phyloP scores from a whole-genome alignment of 2,797 vertebrate species.

The Brotula barbata region DNA sequence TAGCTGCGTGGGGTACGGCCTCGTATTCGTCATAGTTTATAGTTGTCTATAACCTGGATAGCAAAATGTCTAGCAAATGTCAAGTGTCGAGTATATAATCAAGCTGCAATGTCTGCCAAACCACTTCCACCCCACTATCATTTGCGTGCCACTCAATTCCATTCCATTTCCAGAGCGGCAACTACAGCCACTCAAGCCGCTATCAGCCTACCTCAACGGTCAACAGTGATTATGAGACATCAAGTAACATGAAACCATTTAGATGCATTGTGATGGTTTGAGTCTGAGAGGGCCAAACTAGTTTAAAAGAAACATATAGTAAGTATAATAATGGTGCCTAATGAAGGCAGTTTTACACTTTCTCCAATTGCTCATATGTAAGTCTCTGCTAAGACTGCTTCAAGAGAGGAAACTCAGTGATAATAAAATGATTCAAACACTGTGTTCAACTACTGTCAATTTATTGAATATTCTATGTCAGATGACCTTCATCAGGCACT shows the following conservation, averaged over 20 bases:
- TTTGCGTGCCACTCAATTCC: not conserved
- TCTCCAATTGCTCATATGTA: not conserved
- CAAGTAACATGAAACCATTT: not conserved
- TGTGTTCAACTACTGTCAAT: not conserved
- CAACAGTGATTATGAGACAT: too few relatives aligned
- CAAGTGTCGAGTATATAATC: not conserved
- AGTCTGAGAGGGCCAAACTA: not conserved
- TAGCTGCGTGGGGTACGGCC: too few relatives aligned
- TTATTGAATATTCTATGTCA: not conserved
- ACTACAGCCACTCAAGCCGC: not conserved
- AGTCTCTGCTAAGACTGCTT: too few relatives aligned
- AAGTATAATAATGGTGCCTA: not conserved
- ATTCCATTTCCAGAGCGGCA: not conserved
- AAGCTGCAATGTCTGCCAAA: not conserved
- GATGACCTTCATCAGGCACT: not conserved
- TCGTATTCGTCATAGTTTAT: too few relatives aligned
- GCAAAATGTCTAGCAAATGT: not conserved
- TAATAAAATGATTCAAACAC: too few relatives aligned
- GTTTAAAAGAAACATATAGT: not conserved
- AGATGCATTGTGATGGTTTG: not conserved
- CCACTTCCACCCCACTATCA: not conserved
- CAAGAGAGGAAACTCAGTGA: too few relatives aligned
- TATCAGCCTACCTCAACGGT: too few relatives aligned
- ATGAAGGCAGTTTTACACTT: not conserved
- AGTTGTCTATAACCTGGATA: too few relatives aligned